phyloP scores from a whole-genome alignment of 2,888 invertebrate species.

The Cataglyphis rosenhaueri region DNA sequence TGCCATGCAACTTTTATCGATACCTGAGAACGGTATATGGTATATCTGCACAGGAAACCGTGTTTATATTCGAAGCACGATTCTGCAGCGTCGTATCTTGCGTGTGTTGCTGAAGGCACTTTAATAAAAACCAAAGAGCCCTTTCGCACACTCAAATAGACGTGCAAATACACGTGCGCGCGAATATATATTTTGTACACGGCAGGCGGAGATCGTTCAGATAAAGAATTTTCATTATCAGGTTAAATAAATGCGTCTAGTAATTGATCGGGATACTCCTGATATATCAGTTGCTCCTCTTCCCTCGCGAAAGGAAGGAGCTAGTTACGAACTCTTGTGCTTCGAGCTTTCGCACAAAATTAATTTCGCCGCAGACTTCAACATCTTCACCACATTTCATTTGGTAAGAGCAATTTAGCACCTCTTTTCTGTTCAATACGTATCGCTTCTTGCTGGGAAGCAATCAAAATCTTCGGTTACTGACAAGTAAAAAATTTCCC shows the following conservation, averaged over 20 bases:
- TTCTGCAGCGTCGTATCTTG: slow-evolving; percentile 15
- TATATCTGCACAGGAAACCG: slow-evolving; percentile 10
- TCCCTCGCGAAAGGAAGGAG: not conserved
- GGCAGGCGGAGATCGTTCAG: not conserved
- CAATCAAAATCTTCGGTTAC: not conserved
- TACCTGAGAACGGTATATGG: not conserved
- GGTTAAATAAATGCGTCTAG: not conserved
- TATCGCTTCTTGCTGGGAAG: not conserved
- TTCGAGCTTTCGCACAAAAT: not conserved
- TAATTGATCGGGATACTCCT: not conserved
- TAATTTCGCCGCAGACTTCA: not conserved
- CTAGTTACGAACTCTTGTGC: not conserved
- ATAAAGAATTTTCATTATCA: not conserved
- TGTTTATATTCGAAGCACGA: slow-evolving; percentile 37
- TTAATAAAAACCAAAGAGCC: slow-evolving; percentile 40
- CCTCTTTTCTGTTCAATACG: not conserved
- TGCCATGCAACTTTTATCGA: slow-evolving; percentile 20
- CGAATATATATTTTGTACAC: not conserved
- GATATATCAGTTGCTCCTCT: not conserved
- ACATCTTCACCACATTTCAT: not conserved
- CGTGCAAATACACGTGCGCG: not conserved
- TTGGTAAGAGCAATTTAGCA: not conserved
- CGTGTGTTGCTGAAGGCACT: slow-evolving; percentile 13
- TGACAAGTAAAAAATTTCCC: not conserved
- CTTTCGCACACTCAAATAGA: slow-evolving; percentile 17